These are phyloP conservation scores for Orchesella cincta DNA, from an alignment of 1,140 invertebrate species.

Conservation along the genomic window DNA sequence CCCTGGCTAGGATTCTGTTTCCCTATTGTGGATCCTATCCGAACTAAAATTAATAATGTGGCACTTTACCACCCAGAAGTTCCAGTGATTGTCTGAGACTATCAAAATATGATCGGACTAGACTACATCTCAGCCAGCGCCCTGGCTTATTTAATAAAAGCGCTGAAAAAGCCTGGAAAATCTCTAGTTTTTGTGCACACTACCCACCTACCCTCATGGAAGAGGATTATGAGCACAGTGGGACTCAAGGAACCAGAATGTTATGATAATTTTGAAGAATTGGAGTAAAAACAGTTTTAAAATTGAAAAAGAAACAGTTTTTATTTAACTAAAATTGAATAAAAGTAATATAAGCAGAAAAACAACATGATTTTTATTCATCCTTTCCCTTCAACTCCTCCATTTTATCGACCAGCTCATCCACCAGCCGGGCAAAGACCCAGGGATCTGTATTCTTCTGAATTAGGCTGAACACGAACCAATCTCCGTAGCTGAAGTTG, in stretches of 20 bases:
- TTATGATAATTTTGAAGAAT: not conserved
- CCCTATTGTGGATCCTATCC: conserved; percentile 32
- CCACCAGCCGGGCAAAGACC: not conserved
- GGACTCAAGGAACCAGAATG: not conserved
- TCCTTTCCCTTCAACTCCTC: not conserved
- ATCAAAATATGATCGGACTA: not conserved
- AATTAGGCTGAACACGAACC: not conserved
- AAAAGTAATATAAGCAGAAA: too few relatives aligned
- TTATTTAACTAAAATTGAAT: too few relatives aligned
- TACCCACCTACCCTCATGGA: not conserved
- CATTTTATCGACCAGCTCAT: not conserved
- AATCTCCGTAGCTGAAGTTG: not conserved
- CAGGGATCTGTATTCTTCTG: not conserved
- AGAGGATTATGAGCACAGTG: not conserved
- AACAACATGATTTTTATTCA: too few relatives aligned
- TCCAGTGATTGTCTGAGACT: not conserved
- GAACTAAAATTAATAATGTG: conserved; percentile 24
- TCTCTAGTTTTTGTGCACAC: not conserved
- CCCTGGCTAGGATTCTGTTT: conserved; percentile 24
- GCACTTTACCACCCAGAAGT: not conserved
- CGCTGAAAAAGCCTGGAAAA: not conserved
- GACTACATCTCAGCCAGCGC: not conserved
- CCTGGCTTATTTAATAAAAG: not conserved
- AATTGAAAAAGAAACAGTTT: too few relatives aligned
- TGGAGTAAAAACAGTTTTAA: too few relatives aligned